phyloP scores from a whole-genome alignment of 2,113 vertebrate species.

The Tympanuchus pallidicinctus region DNA sequence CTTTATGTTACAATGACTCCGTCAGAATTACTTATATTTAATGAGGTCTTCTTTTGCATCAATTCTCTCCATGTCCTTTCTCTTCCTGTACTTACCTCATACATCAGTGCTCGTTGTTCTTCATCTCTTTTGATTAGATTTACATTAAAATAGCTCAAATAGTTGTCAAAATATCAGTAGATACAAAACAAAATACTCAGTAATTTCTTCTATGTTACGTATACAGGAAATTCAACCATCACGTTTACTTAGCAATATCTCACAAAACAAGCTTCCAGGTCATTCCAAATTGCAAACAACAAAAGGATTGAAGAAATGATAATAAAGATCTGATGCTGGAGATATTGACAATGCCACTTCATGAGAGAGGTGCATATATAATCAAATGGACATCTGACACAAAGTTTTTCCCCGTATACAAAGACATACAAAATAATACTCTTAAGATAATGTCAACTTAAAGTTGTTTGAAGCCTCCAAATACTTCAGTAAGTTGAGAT shows the following conservation, averaged over 20 bases:
- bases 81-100: background rate
- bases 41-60: background rate
- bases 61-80: background rate
- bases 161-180: background rate
- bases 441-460: background rate
- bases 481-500: background rate
- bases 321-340: background rate
- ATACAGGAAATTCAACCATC: background rate
- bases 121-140: background rate
- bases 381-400: background rate
- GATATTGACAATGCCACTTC: background rate
- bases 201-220: background rate
- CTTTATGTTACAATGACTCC: background rate
- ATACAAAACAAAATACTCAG: background rate
- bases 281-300: background rate
- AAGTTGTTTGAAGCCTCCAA: background rate
- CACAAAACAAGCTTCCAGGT: background rate
- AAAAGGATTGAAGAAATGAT: background rate
- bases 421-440: background rate
- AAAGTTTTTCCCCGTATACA: fast-evolving
- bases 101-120: background rate
- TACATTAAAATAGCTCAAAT: background rate
- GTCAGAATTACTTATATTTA: background rate
- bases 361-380: background rate
- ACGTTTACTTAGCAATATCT: background rate